phyloP scores from a whole-genome alignment of 2,797 vertebrate genomes.

The Galaxias olidus region DNA sequence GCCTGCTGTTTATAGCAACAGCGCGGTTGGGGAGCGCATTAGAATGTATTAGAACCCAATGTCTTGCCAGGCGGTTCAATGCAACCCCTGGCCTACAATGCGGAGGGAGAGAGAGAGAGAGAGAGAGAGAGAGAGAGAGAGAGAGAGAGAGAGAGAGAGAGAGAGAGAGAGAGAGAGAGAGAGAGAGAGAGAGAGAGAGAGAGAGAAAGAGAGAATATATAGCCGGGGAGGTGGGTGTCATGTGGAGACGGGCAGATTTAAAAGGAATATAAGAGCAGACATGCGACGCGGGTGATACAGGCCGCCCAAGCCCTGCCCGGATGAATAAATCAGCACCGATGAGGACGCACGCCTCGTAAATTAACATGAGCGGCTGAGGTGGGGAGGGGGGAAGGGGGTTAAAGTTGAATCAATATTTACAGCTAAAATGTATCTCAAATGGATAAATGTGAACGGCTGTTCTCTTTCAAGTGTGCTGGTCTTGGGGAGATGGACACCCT shows the following conservation, averaged over 20 bases:
- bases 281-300: constrained; percentile 41
- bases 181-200: too few species aligned
- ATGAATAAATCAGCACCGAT: constrained; percentile 57
- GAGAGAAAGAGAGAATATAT: too few species aligned
- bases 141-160: too few species aligned
- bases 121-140: too few species aligned
- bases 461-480: constrained; percentile 33
- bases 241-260: constrained; percentile 4
- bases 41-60: too few species aligned
- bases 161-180: too few species aligned
- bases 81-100: too few species aligned
- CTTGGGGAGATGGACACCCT: constrained; percentile 18
- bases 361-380: constrained; percentile 41
- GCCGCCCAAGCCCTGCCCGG: constrained; percentile 24
- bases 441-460: constrained; percentile 63
- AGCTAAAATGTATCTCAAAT: constrained; percentile 69
- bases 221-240: constrained; percentile 27
- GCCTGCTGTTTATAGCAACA: background rate
- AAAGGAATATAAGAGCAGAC: constrained; percentile 36
- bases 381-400: constrained; percentile 41
- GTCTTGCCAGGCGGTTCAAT: too few species aligned
- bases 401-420: constrained; percentile 66
- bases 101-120: too few species aligned
- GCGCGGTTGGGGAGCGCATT: background rate
- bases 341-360: constrained; percentile 39